Percentiles rank a stretch among this genome's conserved stretches.
Evolutionary conservation across 2,113 vertebrate species (phyloP).

Genomic region (Syngnathus typhle): DNA sequence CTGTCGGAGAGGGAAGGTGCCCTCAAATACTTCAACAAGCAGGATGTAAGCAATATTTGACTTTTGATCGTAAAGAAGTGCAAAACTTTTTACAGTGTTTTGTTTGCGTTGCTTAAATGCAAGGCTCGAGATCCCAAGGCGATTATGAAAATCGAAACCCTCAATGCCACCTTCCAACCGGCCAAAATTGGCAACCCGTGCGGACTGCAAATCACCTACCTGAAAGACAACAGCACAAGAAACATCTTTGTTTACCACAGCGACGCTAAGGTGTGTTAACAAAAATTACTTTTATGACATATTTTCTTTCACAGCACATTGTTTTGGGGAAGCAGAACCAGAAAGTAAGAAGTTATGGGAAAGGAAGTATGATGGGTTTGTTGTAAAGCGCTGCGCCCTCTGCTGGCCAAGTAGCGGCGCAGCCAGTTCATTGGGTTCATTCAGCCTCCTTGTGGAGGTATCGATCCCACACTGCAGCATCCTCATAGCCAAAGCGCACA

Average conservation of each 20-base stretch:
- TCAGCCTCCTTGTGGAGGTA: constrained; percentile 17
- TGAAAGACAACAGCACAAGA: constrained; percentile 92
- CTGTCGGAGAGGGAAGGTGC: constrained; percentile 87
- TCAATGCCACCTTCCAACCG: constrained; percentile 90
- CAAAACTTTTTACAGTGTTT: background rate
- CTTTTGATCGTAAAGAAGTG: background rate
- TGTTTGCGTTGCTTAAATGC: background rate
- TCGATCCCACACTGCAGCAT: constrained; percentile 28
- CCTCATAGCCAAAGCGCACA: background rate
- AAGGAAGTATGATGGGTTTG: background rate
- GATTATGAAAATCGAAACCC: constrained; percentile 85
- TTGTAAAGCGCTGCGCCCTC: constrained; percentile 29
- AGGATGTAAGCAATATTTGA: constrained; percentile 75
- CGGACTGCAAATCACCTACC: constrained; percentile 88
- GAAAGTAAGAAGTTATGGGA: too few species aligned
- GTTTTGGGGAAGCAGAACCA: too few species aligned
- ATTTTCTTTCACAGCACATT: too few species aligned
- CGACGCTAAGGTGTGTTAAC: constrained; percentile 80
- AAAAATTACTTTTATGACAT: too few species aligned
- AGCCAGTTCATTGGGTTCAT: constrained; percentile 41
- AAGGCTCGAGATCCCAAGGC: constrained; percentile 93
- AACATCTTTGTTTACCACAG: constrained; percentile 92
- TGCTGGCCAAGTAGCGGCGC: constrained; percentile 21
- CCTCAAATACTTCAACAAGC: constrained; percentile 94
- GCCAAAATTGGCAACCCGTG: constrained; percentile 87